Percentiles rank a stretch among this genome's conserved stretches.
Evolutionary conservation across 2,113 vertebrate species (phyloP).

Genomic region (Anarhynchus alexandrinus): DNA sequence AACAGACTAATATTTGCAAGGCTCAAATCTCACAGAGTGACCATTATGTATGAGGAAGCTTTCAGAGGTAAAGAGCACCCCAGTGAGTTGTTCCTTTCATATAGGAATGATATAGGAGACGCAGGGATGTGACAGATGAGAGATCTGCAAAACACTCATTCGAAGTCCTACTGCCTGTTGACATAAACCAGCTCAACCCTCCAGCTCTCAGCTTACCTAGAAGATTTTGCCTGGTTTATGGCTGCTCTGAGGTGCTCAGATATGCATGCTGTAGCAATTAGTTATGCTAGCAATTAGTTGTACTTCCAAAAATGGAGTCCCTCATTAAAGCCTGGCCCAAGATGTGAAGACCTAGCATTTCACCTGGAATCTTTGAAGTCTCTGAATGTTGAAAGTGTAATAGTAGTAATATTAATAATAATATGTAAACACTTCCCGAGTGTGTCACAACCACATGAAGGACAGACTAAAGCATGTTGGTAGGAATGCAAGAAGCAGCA

Average conservation of each 20-base stretch:
- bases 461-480: not conserved
- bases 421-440: not conserved
- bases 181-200: not conserved
- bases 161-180: not conserved
- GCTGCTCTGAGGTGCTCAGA: not conserved
- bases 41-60: not conserved
- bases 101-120: not conserved
- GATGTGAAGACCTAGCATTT: not conserved
- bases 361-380: conserved; percentile 23
- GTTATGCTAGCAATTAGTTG: not conserved
- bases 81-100: not conserved
- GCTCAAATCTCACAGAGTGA: not conserved
- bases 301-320: not conserved
- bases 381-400: not conserved
- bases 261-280: not conserved
- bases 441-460: conserved; percentile 17
- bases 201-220: not conserved
- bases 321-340: not conserved
- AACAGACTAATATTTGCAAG: not conserved
- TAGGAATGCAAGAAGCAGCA: not conserved
- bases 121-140: not conserved
- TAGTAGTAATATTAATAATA: not conserved
- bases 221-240: not conserved
- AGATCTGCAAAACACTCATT: not conserved
- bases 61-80: not conserved